Conservation (phyloP, 2,113 vertebrate species). For the Muscicapa adusta region DNA sequence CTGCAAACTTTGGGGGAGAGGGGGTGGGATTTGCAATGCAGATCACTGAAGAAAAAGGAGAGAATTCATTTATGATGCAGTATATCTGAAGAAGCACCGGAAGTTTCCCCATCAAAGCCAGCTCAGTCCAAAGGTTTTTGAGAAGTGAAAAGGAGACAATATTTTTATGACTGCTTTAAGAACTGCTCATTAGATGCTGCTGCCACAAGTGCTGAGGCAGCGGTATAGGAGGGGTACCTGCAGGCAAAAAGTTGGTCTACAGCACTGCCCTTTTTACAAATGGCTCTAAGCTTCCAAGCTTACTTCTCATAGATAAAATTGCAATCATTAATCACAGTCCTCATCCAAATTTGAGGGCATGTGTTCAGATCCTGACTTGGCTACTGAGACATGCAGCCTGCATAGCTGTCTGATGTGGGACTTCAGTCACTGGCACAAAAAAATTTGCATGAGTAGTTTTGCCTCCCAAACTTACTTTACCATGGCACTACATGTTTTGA, state of each 20-base stretch:
- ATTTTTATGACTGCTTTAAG: background rate
- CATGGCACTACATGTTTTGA: background rate
- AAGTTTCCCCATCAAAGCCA: background rate
- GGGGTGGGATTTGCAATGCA: background rate
- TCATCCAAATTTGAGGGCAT: background rate
- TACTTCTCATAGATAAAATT: constrained; percentile 2
- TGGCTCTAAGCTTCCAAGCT: constrained; percentile 11
- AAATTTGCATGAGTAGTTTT: background rate
- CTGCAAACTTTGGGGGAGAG: background rate
- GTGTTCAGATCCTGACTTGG: background rate
- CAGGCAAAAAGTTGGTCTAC: background rate
- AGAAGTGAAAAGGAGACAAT: background rate
- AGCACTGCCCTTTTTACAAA: constrained; percentile 41
- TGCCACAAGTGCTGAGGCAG: background rate
- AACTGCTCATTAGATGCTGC: background rate
- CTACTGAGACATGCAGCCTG: background rate
- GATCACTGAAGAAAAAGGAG: background rate
- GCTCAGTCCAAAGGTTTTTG: background rate
- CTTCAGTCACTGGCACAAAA: background rate
- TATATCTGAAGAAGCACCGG: background rate
- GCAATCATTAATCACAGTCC: constrained; percentile 23
- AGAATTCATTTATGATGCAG: background rate
- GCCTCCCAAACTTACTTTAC: background rate
- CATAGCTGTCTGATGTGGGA: background rate
- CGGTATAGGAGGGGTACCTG: background rate